phyloP scores from a whole-genome alignment of 1,140 invertebrate species.

The Hycleus cichorii region DNA sequence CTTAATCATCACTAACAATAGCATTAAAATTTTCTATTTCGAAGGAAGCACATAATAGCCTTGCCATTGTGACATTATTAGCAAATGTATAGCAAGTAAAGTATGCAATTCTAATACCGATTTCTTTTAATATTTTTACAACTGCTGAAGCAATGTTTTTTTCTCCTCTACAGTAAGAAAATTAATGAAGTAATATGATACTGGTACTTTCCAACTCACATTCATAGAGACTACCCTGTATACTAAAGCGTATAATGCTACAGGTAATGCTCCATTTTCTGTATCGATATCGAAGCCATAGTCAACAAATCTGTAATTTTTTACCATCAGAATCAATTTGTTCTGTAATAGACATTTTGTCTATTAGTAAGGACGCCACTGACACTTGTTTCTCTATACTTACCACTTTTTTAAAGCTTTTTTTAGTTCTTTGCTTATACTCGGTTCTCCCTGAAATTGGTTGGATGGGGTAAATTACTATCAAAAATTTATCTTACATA shows the following conservation, averaged over 20 bases:
- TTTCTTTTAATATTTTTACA: not conserved
- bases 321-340: slow-evolving; percentile 23
- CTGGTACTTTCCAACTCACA: slow-evolving; percentile 32
- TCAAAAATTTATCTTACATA: slow-evolving; percentile 22
- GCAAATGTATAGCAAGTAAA: not conserved
- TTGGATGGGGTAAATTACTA: slow-evolving; percentile 27
- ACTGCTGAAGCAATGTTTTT: slow-evolving; percentile 24
- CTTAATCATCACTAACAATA: not conserved
- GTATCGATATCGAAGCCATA: slow-evolving; percentile 9
- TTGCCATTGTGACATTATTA: not conserved
- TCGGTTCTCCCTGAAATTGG: slow-evolving; percentile 25
- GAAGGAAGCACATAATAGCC: not conserved
- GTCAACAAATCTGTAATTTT: slow-evolving; percentile 20
- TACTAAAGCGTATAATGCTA: slow-evolving; percentile 23
- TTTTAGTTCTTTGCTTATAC: slow-evolving; percentile 22
- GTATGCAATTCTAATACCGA: not conserved
- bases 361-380: slow-evolving; percentile 13
- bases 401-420: slow-evolving; percentile 13
- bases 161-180: slow-evolving; percentile 21
- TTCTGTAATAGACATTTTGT: slow-evolving; percentile 29
- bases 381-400: not conserved
- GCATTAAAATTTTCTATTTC: not conserved
- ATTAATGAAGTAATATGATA: slow-evolving; percentile 31
- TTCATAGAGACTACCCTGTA: slow-evolving; percentile 31
- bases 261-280: not conserved